These are phyloP conservation scores for Beroe forskalii DNA, from an alignment of 37 sponge, comb jelly and placozoan genomes.

Conservation along the genomic window DNA sequence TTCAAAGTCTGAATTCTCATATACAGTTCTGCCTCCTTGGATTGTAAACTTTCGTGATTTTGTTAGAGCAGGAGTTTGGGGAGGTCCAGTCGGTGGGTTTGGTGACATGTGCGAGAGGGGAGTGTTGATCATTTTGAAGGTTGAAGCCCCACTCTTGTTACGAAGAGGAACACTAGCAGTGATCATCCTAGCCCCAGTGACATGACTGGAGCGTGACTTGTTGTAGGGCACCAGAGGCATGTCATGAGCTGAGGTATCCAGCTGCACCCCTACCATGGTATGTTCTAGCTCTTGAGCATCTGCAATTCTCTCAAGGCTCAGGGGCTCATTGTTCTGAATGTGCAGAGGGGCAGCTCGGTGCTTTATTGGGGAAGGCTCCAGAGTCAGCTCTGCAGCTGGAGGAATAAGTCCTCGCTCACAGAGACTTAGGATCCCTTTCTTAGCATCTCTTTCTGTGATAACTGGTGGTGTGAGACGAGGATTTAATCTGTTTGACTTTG, in stretches of 20 bases:
- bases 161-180: constrained; percentile 38
- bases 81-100: constrained; percentile 59
- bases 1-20: constrained; percentile 61
- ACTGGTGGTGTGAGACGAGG: constrained; percentile 77
- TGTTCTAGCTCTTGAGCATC: constrained; percentile 61
- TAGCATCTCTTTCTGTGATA: constrained; percentile 76
- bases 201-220: neutral
- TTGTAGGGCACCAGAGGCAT: constrained; percentile 19
- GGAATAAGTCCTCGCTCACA: constrained; percentile 94
- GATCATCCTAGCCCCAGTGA: constrained; percentile 4
- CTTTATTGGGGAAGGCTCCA: constrained; percentile 79
- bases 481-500: constrained; percentile 62
- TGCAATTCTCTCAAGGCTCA: constrained; percentile 24
- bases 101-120: constrained; percentile 29
- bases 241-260: constrained; percentile 47
- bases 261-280: constrained; percentile 55
- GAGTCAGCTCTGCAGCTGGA: constrained; percentile 77
- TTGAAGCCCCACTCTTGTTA: constrained; percentile 7
- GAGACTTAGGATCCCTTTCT: constrained; percentile 85
- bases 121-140: constrained; percentile 56
- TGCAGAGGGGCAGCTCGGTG: constrained; percentile 64
- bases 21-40: constrained; percentile 33
- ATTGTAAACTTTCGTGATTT: constrained; percentile 61
- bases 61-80: constrained; percentile 25
- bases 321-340: neutral